A percentile compares a stretch with the other conserved stretches of the same genome.
phyloP scores from a whole-genome alignment of 2,888 invertebrate species.

The Eupithecia subfuscata region DNA sequence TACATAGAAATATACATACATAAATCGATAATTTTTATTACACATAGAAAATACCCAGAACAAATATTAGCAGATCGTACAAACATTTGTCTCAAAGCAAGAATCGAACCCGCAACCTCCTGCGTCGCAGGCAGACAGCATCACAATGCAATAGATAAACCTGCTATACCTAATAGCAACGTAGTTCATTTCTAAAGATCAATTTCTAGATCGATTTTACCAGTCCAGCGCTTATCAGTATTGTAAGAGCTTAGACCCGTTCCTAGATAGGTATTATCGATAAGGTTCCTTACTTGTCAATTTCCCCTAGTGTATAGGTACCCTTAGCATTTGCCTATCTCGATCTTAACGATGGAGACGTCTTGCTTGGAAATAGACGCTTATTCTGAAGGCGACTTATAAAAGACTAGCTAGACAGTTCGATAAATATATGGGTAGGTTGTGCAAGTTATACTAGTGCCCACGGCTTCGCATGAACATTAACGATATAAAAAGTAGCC shows the following conservation, averaged over 20 bases:
- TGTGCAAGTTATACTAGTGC: background rate
- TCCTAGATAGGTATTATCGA: constrained; percentile 46
- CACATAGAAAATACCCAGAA: no score
- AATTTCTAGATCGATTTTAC: constrained; percentile 24
- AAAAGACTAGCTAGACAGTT: background rate
- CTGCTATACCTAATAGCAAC: background rate
- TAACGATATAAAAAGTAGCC: no score
- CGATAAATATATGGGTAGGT: background rate
- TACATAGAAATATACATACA: no score
- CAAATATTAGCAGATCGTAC: no score
- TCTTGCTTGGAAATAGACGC: constrained; percentile 30
- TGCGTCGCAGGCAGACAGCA: no score
- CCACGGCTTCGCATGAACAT: no score
- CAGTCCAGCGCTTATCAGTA: constrained; percentile 16
- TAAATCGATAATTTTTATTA: no score
- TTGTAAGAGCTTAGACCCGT: constrained; percentile 36
- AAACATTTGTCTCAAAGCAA: no score
- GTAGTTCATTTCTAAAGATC: constrained; percentile 7
- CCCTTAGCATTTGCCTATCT: constrained; percentile 42
- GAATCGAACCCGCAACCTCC: no score
- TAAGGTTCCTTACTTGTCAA: constrained; percentile 44
- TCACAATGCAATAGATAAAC: background rate
- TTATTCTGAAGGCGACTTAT: background rate
- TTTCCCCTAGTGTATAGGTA: constrained; percentile 39
- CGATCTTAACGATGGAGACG: constrained; percentile 45